Evolutionary conservation across 2,888 invertebrate species (phyloP).

Genomic region (Carterocephalus palaemon): DNA sequence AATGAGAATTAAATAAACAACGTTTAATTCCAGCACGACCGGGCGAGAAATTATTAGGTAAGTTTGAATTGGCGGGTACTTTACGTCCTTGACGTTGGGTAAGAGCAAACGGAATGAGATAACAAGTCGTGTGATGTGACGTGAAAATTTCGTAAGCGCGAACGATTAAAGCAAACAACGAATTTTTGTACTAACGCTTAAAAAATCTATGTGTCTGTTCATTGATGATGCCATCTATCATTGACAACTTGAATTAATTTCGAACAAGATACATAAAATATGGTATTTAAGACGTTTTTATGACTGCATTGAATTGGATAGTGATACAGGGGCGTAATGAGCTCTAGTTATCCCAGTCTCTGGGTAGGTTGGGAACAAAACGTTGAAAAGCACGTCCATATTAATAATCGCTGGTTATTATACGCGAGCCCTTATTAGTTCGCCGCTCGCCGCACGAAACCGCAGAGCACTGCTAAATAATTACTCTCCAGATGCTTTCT

Average conservation of each 20-base stretch:
- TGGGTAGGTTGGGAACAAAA: constrained; percentile 51
- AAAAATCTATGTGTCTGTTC: too few species aligned
- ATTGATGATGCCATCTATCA: too few species aligned
- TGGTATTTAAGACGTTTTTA: too few species aligned
- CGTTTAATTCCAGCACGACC: constrained; percentile 20
- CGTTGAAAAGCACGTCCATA: constrained; percentile 62
- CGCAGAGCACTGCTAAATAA: constrained; percentile 76
- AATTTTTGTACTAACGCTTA: constrained; percentile 33
- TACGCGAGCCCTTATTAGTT: constrained; percentile 68
- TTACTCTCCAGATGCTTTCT: constrained; percentile 67
- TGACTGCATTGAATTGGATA: too few species aligned
- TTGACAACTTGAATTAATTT: too few species aligned
- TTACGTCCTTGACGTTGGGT: background rate
- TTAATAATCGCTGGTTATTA: constrained; percentile 73
- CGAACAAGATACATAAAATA: too few species aligned
- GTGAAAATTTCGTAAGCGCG: constrained; percentile 26
- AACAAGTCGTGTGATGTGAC: constrained; percentile 24
- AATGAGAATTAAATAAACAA: constrained; percentile 36
- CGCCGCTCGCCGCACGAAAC: constrained; percentile 63
- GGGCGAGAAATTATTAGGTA: constrained; percentile 23
- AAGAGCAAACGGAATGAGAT: constrained; percentile 20
- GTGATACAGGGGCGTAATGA: too few species aligned
- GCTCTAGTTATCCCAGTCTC: too few species aligned
- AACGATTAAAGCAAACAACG: constrained; percentile 45
- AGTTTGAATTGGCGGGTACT: constrained; percentile 20